phyloP scores from a whole-genome alignment of 2,797 vertebrate species.

The Peromyscus melanophrys region DNA sequence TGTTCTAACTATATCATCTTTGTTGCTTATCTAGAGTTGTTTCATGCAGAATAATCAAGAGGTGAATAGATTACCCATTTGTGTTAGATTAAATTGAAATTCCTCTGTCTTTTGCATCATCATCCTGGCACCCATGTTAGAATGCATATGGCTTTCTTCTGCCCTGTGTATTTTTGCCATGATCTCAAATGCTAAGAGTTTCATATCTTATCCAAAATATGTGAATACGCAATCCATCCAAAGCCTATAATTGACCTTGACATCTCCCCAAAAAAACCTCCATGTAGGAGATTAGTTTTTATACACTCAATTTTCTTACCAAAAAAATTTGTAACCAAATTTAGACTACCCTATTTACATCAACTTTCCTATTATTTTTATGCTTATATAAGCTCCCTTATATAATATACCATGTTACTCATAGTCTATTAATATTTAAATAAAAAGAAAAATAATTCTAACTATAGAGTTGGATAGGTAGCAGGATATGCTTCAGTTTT shows the following conservation, averaged over 20 bases:
- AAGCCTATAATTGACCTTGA: background rate
- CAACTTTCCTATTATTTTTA: conserved; percentile 46
- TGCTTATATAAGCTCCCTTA: background rate
- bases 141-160: background rate
- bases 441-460: conserved; percentile 38
- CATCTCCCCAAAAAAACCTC: background rate
- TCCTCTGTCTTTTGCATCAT: background rate
- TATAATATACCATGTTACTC: background rate
- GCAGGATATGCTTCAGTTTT: conserved; percentile 4
- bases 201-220: background rate
- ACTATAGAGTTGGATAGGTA: background rate
- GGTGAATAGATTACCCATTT: background rate
- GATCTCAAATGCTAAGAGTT: background rate
- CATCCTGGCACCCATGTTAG: background rate
- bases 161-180: background rate
- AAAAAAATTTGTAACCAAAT: conserved; percentile 7
- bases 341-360: background rate
- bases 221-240: background rate
- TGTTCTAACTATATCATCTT: conserved; percentile 32
- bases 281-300: background rate
- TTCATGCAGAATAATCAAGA: background rate
- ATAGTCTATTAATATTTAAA: conserved; percentile 54
- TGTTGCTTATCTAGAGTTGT: background rate
- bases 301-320: background rate
- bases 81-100: background rate